Conservation (phyloP, 2,888 invertebrate genomes). For the Oligia fasciuncula region DNA sequence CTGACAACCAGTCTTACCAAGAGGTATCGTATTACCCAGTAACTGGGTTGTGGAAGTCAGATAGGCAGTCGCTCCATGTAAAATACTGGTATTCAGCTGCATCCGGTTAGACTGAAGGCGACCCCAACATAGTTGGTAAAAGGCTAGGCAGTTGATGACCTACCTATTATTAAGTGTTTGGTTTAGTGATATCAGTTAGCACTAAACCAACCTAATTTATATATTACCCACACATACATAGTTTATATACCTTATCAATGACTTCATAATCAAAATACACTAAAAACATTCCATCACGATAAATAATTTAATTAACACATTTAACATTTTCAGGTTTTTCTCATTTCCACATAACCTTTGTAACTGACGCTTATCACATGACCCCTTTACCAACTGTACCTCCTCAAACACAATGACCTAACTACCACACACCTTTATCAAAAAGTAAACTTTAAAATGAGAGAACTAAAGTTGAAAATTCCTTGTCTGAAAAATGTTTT, state of each 20-base stretch:
- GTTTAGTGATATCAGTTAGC: not conserved
- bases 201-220: not conserved
- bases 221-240: not conserved
- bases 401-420: slow-evolving; percentile 70
- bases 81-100: too few relatives aligned
- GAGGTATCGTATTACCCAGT: too few relatives aligned
- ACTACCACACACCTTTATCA: slow-evolving; percentile 32
- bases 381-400: slow-evolving; percentile 83
- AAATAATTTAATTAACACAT: slow-evolving; percentile 36
- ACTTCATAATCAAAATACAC: slow-evolving; percentile 10
- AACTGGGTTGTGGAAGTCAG: too few relatives aligned
- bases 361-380: slow-evolving; percentile 83
- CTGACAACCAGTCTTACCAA: too few relatives aligned
- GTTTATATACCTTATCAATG: not conserved
- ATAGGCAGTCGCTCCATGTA: too few relatives aligned
- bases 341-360: slow-evolving; percentile 83
- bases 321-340: slow-evolving; percentile 70
- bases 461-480: slow-evolving; percentile 62
- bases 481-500: slow-evolving; percentile 57
- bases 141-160: too few relatives aligned
- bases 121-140: too few relatives aligned
- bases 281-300: not conserved
- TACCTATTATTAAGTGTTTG: not conserved
- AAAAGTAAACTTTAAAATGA: slow-evolving; percentile 66
- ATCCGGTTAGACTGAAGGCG: too few relatives aligned